These are phyloP conservation scores for Kryptolebias marmoratus DNA, from an alignment of 2,113 vertebrate genomes.

Conservation along the genomic window DNA sequence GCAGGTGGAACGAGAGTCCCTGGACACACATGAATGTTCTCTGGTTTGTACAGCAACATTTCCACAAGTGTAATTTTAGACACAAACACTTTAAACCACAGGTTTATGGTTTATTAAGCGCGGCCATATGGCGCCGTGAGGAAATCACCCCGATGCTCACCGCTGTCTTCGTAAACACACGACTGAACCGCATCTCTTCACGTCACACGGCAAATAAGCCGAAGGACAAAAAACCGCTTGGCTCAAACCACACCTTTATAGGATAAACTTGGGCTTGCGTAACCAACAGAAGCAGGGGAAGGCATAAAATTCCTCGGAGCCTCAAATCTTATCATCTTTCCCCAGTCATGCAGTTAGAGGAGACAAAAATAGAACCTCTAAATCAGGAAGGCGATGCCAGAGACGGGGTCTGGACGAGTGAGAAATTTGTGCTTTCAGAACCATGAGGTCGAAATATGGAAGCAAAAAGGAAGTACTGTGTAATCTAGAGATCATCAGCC, in stretches of 20 bases:
- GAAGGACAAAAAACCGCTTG: constrained; percentile 4
- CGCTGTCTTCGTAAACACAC: constrained; percentile 17
- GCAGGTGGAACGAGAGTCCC: no score
- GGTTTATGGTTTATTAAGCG: constrained; percentile 34
- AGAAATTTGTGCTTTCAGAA: constrained; percentile 13
- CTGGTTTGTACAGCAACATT: background rate
- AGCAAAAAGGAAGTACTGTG: background rate
- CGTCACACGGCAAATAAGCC: background rate
- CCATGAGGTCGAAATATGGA: constrained; percentile 16
- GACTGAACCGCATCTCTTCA: background rate
- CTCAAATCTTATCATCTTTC: constrained; percentile 42
- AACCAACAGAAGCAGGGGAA: constrained; percentile 20
- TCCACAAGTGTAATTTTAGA: background rate
- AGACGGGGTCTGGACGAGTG: constrained; percentile 44
- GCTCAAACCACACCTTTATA: background rate
- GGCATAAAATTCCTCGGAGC: constrained; percentile 46
- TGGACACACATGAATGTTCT: background rate
- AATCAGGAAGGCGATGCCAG: constrained; percentile 49
- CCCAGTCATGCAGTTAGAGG: constrained; percentile 60
- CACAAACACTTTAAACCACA: background rate
- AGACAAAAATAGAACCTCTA: constrained; percentile 66
- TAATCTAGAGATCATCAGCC: no score
- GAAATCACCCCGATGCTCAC: constrained; percentile 15
- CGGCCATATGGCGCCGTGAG: constrained; percentile 13
- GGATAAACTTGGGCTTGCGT: background rate